These are phyloP conservation scores for Trichosurus vulpecula DNA, from an alignment of 2,797 vertebrate genomes.

Conservation along the genomic window DNA sequence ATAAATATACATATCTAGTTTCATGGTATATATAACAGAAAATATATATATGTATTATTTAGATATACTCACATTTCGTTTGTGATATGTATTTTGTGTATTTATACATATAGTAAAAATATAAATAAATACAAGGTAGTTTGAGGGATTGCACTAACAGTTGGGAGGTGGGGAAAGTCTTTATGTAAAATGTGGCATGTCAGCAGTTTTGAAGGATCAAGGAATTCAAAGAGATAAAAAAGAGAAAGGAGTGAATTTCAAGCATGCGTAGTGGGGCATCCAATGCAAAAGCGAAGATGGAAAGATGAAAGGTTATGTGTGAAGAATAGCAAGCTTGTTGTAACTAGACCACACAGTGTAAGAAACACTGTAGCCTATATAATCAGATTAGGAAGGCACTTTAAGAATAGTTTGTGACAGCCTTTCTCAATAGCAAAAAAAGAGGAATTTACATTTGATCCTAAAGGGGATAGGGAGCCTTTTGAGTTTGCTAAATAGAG, in stretches of 20 bases:
- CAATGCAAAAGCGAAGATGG: neutral
- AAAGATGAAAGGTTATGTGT: neutral
- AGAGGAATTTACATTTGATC: neutral
- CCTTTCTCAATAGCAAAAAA: neutral
- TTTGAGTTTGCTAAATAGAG: neutral
- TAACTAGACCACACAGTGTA: neutral
- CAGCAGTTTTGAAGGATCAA: neutral
- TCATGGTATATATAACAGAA: neutral
- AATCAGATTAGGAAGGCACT: neutral
- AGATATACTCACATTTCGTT: neutral
- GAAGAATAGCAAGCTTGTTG: neutral
- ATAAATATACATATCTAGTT: neutral
- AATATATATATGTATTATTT: neutral
- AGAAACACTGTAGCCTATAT: neutral
- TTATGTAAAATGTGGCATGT: neutral
- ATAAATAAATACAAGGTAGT: neutral
- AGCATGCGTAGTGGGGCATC: neutral
- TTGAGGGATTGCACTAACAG: neutral
- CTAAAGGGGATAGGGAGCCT: neutral
- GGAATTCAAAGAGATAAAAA: neutral
- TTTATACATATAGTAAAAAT: neutral
- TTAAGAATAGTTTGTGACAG: neutral
- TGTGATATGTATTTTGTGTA: neutral
- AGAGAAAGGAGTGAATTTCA: neutral
- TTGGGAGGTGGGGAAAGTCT: neutral